Percentiles rank a stretch among this genome's conserved stretches.
Evolutionary conservation across 2,888 invertebrate species (phyloP).

Genomic region (Lycia hirtaria): DNA sequence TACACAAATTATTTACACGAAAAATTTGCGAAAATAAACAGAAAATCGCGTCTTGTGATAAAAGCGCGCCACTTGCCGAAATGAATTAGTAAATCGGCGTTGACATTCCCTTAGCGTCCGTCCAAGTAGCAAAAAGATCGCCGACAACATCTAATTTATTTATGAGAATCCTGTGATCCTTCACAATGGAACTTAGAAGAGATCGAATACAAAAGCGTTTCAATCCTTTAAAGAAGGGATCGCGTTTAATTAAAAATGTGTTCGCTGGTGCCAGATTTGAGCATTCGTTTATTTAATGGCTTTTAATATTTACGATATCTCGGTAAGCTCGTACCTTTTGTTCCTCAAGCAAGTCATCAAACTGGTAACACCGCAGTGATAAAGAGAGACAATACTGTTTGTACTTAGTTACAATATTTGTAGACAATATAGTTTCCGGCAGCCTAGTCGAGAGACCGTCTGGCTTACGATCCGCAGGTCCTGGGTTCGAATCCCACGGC

Average conservation of each 20-base stretch:
- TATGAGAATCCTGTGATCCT: slow-evolving; percentile 71
- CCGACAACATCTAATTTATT: slow-evolving; percentile 75
- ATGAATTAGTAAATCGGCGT: slow-evolving; percentile 80
- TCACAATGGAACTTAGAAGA: slow-evolving; percentile 65
- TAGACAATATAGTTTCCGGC: no score
- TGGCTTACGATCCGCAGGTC: no score
- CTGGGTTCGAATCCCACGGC: no score
- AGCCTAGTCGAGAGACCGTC: no score
- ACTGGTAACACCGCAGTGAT: slow-evolving; percentile 17
- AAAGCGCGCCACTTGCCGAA: slow-evolving; percentile 65
- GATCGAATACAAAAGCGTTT: slow-evolving; percentile 56
- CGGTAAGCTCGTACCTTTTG: no score
- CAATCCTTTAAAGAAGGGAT: slow-evolving; percentile 51
- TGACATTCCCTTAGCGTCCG: slow-evolving; percentile 73
- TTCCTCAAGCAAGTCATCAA: not conserved
- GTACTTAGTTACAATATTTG: no score
- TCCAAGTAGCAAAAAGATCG: slow-evolving; percentile 69
- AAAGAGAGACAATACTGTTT: slow-evolving; percentile 25
- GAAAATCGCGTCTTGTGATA: slow-evolving; percentile 50
- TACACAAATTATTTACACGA: not conserved
- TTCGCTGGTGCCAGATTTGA: slow-evolving; percentile 3
- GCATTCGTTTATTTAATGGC: not conserved
- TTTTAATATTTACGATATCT: no score
- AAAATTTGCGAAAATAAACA: not conserved
- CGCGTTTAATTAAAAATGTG: slow-evolving; percentile 50